A percentile compares a stretch with the other conserved stretches of the same genome.
Conservation (phyloP, 2,888 invertebrate species). For the Meteorus cinctellus region DNA sequence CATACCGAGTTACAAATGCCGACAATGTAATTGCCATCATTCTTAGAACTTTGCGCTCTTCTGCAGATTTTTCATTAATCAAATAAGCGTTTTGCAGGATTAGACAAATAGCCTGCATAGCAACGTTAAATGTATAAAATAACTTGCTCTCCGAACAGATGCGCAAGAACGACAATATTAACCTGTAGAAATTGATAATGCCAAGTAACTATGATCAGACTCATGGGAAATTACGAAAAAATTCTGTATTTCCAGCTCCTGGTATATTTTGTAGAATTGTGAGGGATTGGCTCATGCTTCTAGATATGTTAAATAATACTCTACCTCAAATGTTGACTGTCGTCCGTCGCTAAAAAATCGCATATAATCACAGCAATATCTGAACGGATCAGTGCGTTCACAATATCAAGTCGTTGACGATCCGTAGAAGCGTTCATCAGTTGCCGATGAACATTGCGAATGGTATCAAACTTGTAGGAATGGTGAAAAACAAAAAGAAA, state of each 20-base stretch:
- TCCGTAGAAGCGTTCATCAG: neutral
- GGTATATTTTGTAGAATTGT: no score
- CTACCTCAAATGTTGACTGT: neutral
- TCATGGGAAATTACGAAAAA: neutral
- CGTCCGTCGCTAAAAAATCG: neutral
- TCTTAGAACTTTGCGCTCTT: slow-evolving; percentile 24
- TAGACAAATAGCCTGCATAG: slow-evolving; percentile 45
- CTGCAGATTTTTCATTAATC: slow-evolving; percentile 36
- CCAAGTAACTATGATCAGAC: no score
- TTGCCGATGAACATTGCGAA: neutral
- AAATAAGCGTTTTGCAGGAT: slow-evolving; percentile 52
- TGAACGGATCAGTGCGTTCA: neutral
- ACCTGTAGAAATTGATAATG: slow-evolving; percentile 28
- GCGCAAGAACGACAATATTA: slow-evolving; percentile 46
- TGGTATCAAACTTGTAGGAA: neutral
- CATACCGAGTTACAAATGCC: neutral
- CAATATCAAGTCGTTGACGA: neutral
- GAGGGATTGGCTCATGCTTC: no score
- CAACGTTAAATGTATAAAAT: slow-evolving; percentile 54
- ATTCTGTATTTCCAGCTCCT: neutral
- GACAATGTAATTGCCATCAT: neutral
- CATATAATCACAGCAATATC: neutral
- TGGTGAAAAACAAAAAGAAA: no score
- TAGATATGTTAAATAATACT: neutral
- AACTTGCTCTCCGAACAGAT: slow-evolving; percentile 40